Evolutionary conservation across 2,888 invertebrate genomes (phyloP), one percentile per base, ranked within the genome.

Genomic region (Phorcus lineatus): DNA sequence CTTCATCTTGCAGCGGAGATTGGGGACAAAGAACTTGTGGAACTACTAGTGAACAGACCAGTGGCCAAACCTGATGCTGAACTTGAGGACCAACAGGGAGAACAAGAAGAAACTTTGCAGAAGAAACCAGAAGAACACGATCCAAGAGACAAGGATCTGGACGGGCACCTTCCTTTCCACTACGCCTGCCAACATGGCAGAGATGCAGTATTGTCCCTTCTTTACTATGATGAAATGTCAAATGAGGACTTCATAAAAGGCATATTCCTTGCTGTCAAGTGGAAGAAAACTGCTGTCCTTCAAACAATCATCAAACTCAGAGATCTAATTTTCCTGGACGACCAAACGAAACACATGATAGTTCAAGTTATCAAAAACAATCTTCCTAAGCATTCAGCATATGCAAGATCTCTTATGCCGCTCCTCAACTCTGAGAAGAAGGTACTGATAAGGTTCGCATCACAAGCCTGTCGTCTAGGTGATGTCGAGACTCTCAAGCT

Each of bases 131-230:
- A 70, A 74, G 11, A 9, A 19, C 81, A 83, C 53, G 55, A 67
- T 1, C 81, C 79, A 22, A 28, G 31, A 47, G 67, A 55, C 0
- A 28, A 77, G 3, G 83, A 83, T 47, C 11, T 67, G 3, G 82
- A 81, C 16, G 86, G 82, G 11, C 81, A 82, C 66, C 83, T 87
- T 17, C 84, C 87, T 31, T 86, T 87, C 57, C 87, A 87, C 62
- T 81, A 82, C 47, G 87, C 87, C 36, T 85, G 86, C 77, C 83
- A 81, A 62, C 77, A 77, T 62, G 86, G 86, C 0, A 74, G 80
- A n/a, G 40, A 9, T 3, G 54, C 80, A 22, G 19, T 78, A 13
- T 24, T 81, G 17, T n/a, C 22, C 0, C 53, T 80, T n/a, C 80
- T 85, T 0, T 81, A 83, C 62, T 82, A 22, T 74, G 17, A 24